These are phyloP conservation scores for Centropus bengalensis DNA, from an alignment of 2,113 vertebrate species.

Conservation along the genomic window DNA sequence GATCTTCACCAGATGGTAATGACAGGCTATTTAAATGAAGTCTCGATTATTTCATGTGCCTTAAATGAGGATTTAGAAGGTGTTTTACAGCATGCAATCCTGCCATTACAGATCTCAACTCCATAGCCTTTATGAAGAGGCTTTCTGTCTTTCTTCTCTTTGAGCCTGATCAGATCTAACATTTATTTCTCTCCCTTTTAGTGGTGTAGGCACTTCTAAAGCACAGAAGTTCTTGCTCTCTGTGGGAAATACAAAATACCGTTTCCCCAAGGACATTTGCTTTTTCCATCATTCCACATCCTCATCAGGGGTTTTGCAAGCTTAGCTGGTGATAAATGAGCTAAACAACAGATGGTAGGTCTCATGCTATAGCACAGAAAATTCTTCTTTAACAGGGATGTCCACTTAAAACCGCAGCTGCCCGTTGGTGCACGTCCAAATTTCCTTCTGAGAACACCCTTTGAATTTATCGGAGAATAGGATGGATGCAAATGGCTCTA, in stretches of 20 bases:
- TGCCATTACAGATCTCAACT: background rate
- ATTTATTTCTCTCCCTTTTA: background rate
- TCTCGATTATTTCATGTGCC: background rate
- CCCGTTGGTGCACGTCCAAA: background rate
- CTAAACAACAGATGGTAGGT: slow-evolving; percentile 43
- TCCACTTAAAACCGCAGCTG: slow-evolving; percentile 51
- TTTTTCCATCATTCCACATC: slow-evolving; percentile 15
- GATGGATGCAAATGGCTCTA: background rate
- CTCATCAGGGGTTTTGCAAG: background rate
- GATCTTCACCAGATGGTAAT: background rate
- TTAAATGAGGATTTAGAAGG: background rate
- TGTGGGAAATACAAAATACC: background rate
- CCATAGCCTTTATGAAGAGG: background rate
- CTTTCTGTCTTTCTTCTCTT: background rate
- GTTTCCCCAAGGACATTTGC: background rate
- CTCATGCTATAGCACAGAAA: background rate
- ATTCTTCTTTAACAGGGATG: background rate
- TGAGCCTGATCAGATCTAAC: background rate
- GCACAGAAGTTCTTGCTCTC: background rate
- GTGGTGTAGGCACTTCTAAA: background rate
- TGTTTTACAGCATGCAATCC: background rate
- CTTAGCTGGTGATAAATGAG: slow-evolving; percentile 8
- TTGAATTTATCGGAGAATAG: background rate
- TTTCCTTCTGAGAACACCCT: slow-evolving; percentile 20
- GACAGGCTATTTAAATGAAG: background rate